A percentile compares a stretch with the other conserved stretches of the same genome.
These are phyloP conservation scores for Agapornis canus DNA, from an alignment of 2,797 vertebrate genomes.

Conservation along the genomic window DNA sequence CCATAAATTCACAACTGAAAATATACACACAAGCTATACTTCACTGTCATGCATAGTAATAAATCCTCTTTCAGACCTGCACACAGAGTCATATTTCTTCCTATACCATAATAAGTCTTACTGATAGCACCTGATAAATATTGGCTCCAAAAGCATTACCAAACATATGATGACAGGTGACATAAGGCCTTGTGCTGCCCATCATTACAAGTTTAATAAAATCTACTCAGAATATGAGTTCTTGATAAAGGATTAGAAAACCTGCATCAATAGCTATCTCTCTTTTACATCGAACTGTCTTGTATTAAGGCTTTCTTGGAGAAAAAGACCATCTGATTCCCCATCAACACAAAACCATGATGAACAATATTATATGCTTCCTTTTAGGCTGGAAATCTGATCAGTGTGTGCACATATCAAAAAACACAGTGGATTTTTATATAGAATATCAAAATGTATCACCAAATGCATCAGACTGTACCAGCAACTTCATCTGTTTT, in stretches of 20 bases:
- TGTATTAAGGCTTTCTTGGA: neutral
- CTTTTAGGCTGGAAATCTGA: neutral
- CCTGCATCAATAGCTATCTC: neutral
- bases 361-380: neutral
- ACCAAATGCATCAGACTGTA: neutral
- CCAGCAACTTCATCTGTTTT: neutral
- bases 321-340: neutral
- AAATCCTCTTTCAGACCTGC: neutral
- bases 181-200: neutral
- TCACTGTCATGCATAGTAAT: neutral
- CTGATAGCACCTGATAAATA: neutral
- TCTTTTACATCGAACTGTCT: neutral
- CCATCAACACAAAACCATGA: neutral
- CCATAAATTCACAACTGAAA: neutral
- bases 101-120: neutral
- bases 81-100: neutral
- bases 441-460: neutral
- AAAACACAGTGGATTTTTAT: neutral
- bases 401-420: neutral
- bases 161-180: neutral
- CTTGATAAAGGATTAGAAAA: neutral
- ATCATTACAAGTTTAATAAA: constrained; percentile 11
- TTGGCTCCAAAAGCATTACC: neutral
- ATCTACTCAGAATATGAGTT: neutral
- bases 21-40: neutral